Evolutionary conservation across 2,113 vertebrate genomes (phyloP).

Genomic region (Cyrtonyx montezumae): DNA sequence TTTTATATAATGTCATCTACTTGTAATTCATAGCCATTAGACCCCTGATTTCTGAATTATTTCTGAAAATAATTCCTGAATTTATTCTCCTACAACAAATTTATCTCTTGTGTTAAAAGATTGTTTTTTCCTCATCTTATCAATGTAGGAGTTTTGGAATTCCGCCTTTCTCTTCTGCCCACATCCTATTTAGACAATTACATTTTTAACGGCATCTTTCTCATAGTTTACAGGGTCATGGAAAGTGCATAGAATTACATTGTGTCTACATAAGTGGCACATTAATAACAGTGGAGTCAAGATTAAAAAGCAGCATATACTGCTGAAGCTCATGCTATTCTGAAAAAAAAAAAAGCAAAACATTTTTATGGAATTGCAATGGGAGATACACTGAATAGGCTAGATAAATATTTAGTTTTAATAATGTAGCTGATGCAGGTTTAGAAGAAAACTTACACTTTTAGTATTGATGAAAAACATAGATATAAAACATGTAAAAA

Average conservation of each 20-base stretch:
- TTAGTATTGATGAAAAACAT: background rate
- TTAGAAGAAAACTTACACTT: background rate
- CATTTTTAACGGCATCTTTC: background rate
- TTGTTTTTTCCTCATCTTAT: background rate
- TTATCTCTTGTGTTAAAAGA: background rate
- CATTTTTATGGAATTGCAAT: background rate
- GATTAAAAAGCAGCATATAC: background rate
- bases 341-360: background rate
- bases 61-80: background rate
- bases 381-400: background rate
- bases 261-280: background rate
- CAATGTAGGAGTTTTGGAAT: background rate
- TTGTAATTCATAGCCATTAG: background rate
- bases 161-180: background rate
- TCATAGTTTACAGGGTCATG: background rate
- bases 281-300: background rate
- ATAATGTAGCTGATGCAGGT: background rate
- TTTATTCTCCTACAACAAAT: background rate
- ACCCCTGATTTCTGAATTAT: too few relatives aligned
- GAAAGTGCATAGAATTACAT: background rate
- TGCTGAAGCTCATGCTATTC: background rate
- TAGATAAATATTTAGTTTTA: background rate
- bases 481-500: background rate
- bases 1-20: background rate
- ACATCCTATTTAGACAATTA: background rate